Evolutionary conservation across 1,140 invertebrate species (phyloP), one percentile per base, ranked within the genome.

Genomic region (Drosophila lini): DNA sequence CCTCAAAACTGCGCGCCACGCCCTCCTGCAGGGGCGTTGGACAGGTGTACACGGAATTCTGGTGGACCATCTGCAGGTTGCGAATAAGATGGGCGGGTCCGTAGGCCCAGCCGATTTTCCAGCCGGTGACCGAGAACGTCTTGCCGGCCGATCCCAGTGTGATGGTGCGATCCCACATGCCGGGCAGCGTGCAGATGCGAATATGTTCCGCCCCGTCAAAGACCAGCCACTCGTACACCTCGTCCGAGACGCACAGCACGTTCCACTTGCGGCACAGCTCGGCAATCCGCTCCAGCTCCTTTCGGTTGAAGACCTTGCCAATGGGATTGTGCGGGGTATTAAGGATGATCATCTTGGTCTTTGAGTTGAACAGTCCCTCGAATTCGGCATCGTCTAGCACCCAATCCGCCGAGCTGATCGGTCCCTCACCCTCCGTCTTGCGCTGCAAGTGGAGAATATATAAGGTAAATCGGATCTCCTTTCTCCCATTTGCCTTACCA

Each of bases 171-270:
- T 99, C 98, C 96, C 97, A 99, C 99, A 99, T 99, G 6, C 94
- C 98, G 15, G 98, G 98, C 10, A 99, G 91, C 0, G 97, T 96
- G n/a, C 96, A 96, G 67, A 99, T 98, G 90, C 98, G 94, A 64
- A 98, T 95, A 93, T 99, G 98, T 91, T 98, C 94, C 45, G 95
- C 93, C 1, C 96, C 96, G 88, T 97, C 94, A 91, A 97, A 99
- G 19, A 98, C 96, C 80, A 99, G 95, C 97, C 98, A 99, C 93
- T 99, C 98, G 79, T 99, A 99, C 2, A 99, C 99, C 93, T 99
- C 99, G 93, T 99, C 98, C 8, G 97, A 96, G 22, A 99, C 93
- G 61, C 97, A 98, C 7, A 99, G 93, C 7, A 97, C 96, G 92
- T 99, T 96, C 94, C 97, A 96, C 91, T 99, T 98, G 83, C 97